These are phyloP conservation scores for Pelobates cultripes DNA, from an alignment of 2,797 vertebrate genomes.

Conservation along the genomic window DNA sequence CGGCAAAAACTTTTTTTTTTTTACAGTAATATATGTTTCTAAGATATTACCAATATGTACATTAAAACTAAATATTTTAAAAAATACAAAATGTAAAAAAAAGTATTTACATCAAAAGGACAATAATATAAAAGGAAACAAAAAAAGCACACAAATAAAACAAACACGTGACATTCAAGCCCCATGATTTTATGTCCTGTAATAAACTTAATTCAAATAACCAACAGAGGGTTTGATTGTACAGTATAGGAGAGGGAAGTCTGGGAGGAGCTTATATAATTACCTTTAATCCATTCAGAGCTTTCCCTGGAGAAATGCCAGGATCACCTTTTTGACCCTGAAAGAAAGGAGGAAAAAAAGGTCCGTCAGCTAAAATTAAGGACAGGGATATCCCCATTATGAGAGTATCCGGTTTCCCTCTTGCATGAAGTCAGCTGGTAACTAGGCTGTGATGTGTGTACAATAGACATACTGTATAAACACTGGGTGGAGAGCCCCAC, in stretches of 20 bases:
- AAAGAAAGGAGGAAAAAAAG: slow-evolving; percentile 61
- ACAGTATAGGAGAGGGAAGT: neutral
- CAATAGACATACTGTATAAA: slow-evolving; percentile 3
- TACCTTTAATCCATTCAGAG: slow-evolving; percentile 90
- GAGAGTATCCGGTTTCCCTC: neutral
- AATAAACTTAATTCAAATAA: slow-evolving; percentile 1
- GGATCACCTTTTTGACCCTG: slow-evolving; percentile 96
- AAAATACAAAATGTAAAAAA: no score
- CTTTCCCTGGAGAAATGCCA: slow-evolving; percentile 89
- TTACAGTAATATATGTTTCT: no score
- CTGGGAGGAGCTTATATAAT: slow-evolving; percentile 38
- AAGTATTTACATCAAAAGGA: no score
- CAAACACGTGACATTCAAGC: no score
- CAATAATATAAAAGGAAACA: no score
- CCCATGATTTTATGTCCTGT: no score
- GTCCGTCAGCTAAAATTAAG: slow-evolving; percentile 16
- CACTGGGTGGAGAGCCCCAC: neutral
- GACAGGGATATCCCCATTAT: neutral
- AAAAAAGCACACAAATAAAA: no score
- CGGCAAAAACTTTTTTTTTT: no score
- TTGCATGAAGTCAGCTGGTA: neutral
- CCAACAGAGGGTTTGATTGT: no score
- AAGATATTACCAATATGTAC: no score
- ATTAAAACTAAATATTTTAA: no score
- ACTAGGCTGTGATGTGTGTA: neutral